Conservation (phyloP, 2,797 vertebrate genomes). For the Mormyrops attenuatus region DNA sequence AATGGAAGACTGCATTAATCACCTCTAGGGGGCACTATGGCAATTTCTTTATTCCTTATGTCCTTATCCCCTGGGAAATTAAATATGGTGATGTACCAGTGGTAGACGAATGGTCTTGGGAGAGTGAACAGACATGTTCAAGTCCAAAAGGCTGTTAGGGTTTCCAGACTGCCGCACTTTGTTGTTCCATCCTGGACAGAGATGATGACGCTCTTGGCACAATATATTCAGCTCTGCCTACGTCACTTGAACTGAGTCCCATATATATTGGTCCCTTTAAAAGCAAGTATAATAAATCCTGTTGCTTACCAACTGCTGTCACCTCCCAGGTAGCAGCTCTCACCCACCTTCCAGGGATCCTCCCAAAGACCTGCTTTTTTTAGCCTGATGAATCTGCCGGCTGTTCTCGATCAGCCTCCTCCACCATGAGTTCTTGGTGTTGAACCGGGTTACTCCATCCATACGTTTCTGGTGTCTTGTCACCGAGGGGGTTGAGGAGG, state of each 20-base stretch:
- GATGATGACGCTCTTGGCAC: neutral
- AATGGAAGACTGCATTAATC: neutral
- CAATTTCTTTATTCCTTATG: neutral
- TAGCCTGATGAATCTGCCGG: neutral
- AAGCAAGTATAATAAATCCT: neutral
- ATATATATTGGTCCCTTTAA: neutral
- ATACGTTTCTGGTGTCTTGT: neutral
- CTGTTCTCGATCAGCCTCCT: neutral
- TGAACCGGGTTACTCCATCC: neutral
- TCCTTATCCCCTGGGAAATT: neutral
- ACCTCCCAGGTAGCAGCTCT: neutral
- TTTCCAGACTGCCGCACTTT: neutral
- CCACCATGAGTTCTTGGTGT: neutral
- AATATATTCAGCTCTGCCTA: neutral
- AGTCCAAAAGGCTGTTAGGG: neutral
- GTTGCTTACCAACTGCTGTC: neutral
- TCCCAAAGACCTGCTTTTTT: neutral
- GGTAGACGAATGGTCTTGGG: neutral
- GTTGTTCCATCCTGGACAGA: neutral
- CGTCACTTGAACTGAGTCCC: neutral
- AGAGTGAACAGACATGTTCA: neutral
- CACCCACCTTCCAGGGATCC: neutral
- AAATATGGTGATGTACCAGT: neutral
- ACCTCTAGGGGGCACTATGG: neutral
- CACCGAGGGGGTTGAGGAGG: neutral